phyloP scores from a whole-genome alignment of 2,797 vertebrate species.

The Parauchenoglanis punctatus region DNA sequence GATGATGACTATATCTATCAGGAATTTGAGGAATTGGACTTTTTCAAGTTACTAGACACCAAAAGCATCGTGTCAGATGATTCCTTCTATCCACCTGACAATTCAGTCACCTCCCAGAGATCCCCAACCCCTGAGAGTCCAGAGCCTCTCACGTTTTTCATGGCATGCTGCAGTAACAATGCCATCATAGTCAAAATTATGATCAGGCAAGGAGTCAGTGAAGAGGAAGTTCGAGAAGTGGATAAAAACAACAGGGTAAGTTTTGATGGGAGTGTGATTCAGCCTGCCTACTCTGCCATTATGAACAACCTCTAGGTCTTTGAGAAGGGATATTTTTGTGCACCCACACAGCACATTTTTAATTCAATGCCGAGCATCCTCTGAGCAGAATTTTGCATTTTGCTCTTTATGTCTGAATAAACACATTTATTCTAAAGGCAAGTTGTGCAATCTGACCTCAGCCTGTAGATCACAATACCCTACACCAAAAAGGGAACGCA shows the following conservation, averaged over 20 bases:
- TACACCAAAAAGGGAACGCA: neutral
- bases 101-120: conserved; percentile 36
- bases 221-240: conserved; percentile 84
- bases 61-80: conserved; percentile 86
- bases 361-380: no score
- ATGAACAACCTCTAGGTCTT: neutral
- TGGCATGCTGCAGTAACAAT: conserved; percentile 90
- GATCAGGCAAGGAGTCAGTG: conserved; percentile 83
- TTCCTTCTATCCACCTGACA: conserved; percentile 86
- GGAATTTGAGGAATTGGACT: conserved; percentile 82
- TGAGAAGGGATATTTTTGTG: neutral
- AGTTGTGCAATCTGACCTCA: neutral
- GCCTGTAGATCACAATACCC: neutral
- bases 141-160: conserved; percentile 83
- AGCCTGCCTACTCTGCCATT: neutral
- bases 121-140: conserved; percentile 67
- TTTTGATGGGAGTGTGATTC: conserved; percentile 27
- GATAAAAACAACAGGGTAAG: conserved; percentile 90
- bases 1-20: conserved; percentile 77
- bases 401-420: no score
- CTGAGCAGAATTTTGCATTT: neutral
- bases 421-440: neutral
- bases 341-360: neutral
- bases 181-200: conserved; percentile 84
- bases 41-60: conserved; percentile 78